Base-by-base conservation (phyloP, 2,113 vertebrate genomes). In the Ceyx cyanopectus region DNA sequence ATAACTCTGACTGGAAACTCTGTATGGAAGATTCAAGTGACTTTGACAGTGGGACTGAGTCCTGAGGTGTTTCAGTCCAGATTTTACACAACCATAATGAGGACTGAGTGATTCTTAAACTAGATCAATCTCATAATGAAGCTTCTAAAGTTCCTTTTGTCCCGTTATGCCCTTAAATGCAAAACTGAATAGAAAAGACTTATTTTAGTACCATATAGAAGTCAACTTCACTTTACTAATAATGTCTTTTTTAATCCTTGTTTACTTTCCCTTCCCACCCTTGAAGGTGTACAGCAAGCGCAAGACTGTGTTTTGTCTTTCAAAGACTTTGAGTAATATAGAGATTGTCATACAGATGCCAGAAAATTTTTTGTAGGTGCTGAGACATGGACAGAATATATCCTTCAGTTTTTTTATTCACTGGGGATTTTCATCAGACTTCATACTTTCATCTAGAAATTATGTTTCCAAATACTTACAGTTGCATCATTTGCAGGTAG, bases 61-160 rank as follows among this genome's bases (percentile, higher is more conserved):
- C 8, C 10, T 67, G 32, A 66, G n/a, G 4, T 70, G 8, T 22
- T 85, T 74, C 1, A 7, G 22, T 32, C 6, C 18, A 26, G 20
- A 16, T 56, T 7, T 57, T 40, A 45, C 4, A 46, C 10, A 67
- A 15, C 13, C 0, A 0, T 30, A 12, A 17, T 14, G 30, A 53
- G 4, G 7, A 46, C 0, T 10, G 13, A 56, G 14, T 30, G 54
- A 74, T 73, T 51, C 21, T 58, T 68, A 53, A 69, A 22, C 10
- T 20, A 41, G 26, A 80, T 40, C 5, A 2, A 4, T 50, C 4
- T 54, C 29, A 5, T 37, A 32, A 21, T 11, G 24, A 23, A 14
- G 26, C 4, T 57, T 9, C 34, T 26, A 70, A 74, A 54, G 10
- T 3, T 12, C 10, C 8, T 72, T 72, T 61, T 50, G 26, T 11